These are phyloP conservation scores for Chlorops oryzae DNA, from an alignment of 1,140 invertebrate species.

Conservation along the genomic window DNA sequence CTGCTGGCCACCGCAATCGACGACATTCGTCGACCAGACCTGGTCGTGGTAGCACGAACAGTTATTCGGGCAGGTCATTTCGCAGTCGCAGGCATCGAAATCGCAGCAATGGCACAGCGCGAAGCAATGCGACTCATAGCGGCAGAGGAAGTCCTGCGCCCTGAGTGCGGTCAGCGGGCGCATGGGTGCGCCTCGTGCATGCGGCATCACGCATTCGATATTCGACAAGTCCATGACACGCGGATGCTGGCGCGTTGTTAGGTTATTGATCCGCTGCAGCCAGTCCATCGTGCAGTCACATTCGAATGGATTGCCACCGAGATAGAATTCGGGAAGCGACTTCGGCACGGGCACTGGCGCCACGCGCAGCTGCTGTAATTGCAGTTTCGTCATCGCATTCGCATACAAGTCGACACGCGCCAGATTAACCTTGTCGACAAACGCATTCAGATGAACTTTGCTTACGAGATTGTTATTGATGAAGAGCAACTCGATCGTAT, in stretches of 20 bases:
- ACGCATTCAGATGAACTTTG: conserved; percentile 73
- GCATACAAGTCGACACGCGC: conserved; percentile 83
- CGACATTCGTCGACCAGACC: conserved; percentile 87
- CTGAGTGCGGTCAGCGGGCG: conserved; percentile 61
- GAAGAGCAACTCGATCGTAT: conserved; percentile 80
- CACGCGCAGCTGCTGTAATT: conserved; percentile 70
- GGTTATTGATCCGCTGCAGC: conserved; percentile 79
- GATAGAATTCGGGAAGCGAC: conserved; percentile 75
- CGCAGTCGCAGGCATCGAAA: conserved; percentile 90
- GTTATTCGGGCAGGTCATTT: conserved; percentile 87
- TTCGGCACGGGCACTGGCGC: conserved; percentile 61
- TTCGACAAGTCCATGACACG: conserved; percentile 80
- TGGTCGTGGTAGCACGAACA: conserved; percentile 90
- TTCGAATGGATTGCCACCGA: conserved; percentile 83
- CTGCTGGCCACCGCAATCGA: conserved; percentile 76
- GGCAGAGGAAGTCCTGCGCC: conserved; percentile 80
- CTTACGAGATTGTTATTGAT: conserved; percentile 85
- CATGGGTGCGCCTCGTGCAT: conserved; percentile 62
- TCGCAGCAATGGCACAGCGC: conserved; percentile 90
- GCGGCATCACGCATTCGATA: conserved; percentile 75
- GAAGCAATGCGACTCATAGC: conserved; percentile 88
- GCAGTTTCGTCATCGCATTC: conserved; percentile 75
- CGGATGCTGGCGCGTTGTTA: conserved; percentile 74
- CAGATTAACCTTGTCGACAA: conserved; percentile 75
- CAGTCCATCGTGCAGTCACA: conserved; percentile 91